Conservation (phyloP, 2,113 vertebrate species). For the Vanacampus margaritifer region DNA sequence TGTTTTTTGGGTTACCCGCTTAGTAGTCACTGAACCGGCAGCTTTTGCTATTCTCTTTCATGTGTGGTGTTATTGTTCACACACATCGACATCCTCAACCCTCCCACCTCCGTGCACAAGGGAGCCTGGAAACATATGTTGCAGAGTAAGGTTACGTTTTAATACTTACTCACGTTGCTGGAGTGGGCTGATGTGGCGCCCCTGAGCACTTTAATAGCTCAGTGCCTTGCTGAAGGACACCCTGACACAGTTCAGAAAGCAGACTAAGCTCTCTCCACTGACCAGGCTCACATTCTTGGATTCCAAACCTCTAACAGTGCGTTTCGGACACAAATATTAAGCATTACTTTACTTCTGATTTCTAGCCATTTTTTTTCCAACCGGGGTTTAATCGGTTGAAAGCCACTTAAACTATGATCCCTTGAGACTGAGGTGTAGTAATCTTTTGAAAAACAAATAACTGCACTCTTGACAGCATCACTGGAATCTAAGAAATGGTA, state of each 20-base stretch:
- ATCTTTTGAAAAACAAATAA: no score
- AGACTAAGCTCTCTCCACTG: background rate
- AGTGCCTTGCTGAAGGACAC: background rate
- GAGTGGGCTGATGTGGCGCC: background rate
- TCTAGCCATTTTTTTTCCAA: background rate
- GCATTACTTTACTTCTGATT: background rate
- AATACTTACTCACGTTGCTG: background rate
- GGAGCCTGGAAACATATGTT: conserved; percentile 49
- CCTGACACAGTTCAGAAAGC: background rate
- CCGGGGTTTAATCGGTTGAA: background rate
- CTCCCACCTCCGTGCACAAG: conserved; percentile 28
- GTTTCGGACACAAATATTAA: background rate
- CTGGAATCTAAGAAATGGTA: no score
- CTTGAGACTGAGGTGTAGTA: no score
- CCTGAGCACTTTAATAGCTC: background rate
- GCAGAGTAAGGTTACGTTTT: conserved; percentile 45
- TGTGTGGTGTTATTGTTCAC: conserved; percentile 50
- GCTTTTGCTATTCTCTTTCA: conserved; percentile 49
- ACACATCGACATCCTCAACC: conserved; percentile 34
- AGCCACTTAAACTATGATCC: background rate
- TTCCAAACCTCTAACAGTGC: background rate
- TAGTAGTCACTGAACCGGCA: conserved; percentile 24
- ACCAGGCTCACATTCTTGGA: background rate
- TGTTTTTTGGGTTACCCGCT: conserved; percentile 47
- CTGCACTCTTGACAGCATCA: no score